A percentile compares a stretch with the other conserved stretches of the same genome.
phyloP scores from a whole-genome alignment of 2,113 vertebrate species.

The Austrofundulus limnaeus region DNA sequence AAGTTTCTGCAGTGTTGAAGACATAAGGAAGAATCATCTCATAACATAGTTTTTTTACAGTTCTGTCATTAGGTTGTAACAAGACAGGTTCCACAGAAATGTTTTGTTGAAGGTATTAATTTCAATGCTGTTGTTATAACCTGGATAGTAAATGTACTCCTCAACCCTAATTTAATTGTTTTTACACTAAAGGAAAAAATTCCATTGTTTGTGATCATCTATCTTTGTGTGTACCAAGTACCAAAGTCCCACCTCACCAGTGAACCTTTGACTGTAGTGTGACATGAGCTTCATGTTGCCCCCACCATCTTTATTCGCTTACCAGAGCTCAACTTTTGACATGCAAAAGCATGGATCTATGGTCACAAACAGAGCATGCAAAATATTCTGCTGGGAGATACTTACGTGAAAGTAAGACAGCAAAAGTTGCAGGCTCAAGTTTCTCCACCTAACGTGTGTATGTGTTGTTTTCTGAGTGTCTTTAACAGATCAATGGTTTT shows the following conservation, averaged over 20 bases:
- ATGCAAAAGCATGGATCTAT: slow-evolving; percentile 83
- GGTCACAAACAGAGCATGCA: slow-evolving; percentile 58
- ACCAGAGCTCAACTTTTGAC: slow-evolving; percentile 76
- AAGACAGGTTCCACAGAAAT: no score
- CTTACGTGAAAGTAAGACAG: slow-evolving; percentile 23
- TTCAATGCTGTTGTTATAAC: no score
- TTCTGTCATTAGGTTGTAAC: no score
- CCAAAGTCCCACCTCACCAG: slow-evolving; percentile 60
- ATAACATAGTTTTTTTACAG: no score
- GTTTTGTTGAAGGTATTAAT: no score
- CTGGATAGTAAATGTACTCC: no score
- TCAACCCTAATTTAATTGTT: no score
- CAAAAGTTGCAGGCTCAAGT: no score
- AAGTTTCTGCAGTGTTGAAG: no score
- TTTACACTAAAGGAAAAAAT: neutral
- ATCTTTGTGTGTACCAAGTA: slow-evolving; percentile 75
- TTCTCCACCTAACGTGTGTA: neutral
- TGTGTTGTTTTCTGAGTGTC: neutral
- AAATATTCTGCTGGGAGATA: slow-evolving; percentile 25
- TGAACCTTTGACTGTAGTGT: slow-evolving; percentile 61
- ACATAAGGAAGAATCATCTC: no score
- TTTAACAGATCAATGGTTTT: no score
- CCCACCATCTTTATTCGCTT: slow-evolving; percentile 69
- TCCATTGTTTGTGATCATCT: neutral
- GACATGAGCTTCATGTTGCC: slow-evolving; percentile 58